A percentile compares a stretch with the other conserved stretches of the same genome.
Evolutionary conservation across 2,888 invertebrate genomes (phyloP).

Genomic region (Apamea sordens): DNA sequence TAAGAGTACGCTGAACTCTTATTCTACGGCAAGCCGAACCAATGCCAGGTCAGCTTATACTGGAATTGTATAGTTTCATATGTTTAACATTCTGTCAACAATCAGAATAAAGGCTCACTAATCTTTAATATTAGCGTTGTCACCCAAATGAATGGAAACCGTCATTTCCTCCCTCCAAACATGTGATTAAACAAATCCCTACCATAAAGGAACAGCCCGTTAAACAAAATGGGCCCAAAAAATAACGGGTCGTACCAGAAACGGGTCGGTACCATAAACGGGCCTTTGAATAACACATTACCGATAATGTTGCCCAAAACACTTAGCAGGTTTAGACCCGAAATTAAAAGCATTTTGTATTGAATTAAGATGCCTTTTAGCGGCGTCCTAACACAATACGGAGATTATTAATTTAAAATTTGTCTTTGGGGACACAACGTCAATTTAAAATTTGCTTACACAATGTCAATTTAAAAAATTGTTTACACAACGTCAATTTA

Average conservation of each 20-base stretch:
- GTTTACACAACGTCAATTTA: slow-evolving; percentile 29
- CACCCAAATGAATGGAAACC: slow-evolving; percentile 26
- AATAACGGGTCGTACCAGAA: slow-evolving; percentile 29
- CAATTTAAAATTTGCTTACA: slow-evolving; percentile 30
- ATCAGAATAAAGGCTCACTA: slow-evolving; percentile 9
- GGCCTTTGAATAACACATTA: slow-evolving; percentile 52
- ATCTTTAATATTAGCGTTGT: slow-evolving; percentile 15
- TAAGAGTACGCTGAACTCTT: too few species aligned
- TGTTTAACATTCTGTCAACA: neutral
- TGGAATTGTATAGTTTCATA: too few species aligned
- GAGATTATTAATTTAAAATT: slow-evolving; percentile 28
- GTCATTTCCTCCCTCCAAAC: slow-evolving; percentile 34
- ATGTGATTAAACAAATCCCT: slow-evolving; percentile 45
- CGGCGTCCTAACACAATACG: slow-evolving; percentile 47
- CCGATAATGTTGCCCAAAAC: slow-evolving; percentile 55
- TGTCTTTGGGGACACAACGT: slow-evolving; percentile 19
- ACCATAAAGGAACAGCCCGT: slow-evolving; percentile 32
- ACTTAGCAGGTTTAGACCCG: slow-evolving; percentile 44
- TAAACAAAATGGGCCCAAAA: slow-evolving; percentile 48
- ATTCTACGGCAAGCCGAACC: too few species aligned
- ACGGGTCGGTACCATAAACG: slow-evolving; percentile 32
- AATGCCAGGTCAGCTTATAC: too few species aligned
- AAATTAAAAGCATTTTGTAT: slow-evolving; percentile 58
- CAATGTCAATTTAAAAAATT: slow-evolving; percentile 34
- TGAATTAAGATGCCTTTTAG: slow-evolving; percentile 56